Conservation (phyloP, 2,888 invertebrate genomes). For the Calephelis perditalis region DNA sequence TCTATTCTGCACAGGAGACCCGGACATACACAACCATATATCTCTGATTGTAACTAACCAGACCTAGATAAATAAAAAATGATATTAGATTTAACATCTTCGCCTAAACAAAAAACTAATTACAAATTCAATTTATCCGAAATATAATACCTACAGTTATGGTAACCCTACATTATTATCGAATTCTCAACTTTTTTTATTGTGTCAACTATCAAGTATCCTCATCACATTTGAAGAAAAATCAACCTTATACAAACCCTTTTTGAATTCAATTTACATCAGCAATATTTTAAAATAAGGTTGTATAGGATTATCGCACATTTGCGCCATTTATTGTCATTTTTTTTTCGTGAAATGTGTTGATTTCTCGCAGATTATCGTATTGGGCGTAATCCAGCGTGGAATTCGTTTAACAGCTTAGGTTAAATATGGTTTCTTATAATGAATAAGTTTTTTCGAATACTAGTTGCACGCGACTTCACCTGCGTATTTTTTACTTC, state of each 20-base stretch:
- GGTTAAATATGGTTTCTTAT: conserved; percentile 18
- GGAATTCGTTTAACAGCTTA: conserved; percentile 29
- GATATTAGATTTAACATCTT: no score
- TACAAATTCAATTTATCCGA: no score
- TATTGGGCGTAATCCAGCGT: conserved; percentile 29
- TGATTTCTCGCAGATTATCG: conserved; percentile 26
- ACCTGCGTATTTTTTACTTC: no score
- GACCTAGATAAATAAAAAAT: no score
- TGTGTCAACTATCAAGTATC: conserved; percentile 7
- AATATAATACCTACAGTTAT: neutral
- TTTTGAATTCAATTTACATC: neutral
- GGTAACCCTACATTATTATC: neutral
- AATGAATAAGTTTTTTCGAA: no score
- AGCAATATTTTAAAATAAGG: neutral
- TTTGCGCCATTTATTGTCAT: conserved; percentile 20
- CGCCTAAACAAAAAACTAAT: no score
- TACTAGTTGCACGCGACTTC: no score
- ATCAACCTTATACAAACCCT: neutral
- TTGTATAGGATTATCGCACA: conserved; percentile 25
- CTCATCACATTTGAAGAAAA: neutral
- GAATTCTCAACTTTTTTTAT: conserved; percentile 4
- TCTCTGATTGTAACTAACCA: no score
- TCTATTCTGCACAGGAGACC: no score
- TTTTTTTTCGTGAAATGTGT: conserved; percentile 9
- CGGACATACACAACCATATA: no score